Evolutionary conservation across 2,113 vertebrate genomes (phyloP).

Genomic region (Bubo blakistoni): DNA sequence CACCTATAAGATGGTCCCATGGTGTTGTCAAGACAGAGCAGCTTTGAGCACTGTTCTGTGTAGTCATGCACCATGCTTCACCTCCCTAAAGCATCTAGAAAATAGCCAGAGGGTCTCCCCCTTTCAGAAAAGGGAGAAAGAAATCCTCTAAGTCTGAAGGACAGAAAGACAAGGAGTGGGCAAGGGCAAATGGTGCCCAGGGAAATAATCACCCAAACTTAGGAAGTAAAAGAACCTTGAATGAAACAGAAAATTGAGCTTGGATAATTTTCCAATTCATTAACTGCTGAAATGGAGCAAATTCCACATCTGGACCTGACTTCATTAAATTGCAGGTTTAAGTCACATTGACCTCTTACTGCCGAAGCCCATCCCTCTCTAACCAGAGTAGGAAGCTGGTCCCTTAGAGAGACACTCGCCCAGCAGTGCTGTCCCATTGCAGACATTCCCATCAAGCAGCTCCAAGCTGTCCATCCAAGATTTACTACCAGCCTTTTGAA

Average conservation of each 20-base stretch:
- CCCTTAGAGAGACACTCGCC: background rate
- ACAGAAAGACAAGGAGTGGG: background rate
- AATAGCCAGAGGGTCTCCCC: background rate
- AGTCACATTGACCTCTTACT: background rate
- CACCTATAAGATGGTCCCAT: background rate
- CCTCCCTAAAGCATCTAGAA: background rate
- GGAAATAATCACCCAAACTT: background rate
- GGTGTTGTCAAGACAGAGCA: background rate
- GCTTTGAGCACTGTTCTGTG: background rate
- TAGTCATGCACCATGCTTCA: background rate
- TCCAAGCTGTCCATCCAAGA: background rate
- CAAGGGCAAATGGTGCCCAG: background rate
- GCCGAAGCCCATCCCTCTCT: background rate
- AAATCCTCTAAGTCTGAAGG: background rate
- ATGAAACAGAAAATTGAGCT: constrained; percentile 22
- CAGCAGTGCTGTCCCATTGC: background rate
- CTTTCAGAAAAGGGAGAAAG: background rate
- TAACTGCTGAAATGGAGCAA: constrained; percentile 28
- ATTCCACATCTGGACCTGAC: background rate
- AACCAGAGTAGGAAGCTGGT: background rate
- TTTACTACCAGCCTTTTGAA: background rate
- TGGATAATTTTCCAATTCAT: constrained; percentile 32
- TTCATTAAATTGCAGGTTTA: background rate
- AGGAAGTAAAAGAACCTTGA: constrained; percentile 14
- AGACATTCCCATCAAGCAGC: background rate